Base-by-base conservation (phyloP, 2,113 vertebrate genomes). In the Andinoacara biseriatus region DNA sequence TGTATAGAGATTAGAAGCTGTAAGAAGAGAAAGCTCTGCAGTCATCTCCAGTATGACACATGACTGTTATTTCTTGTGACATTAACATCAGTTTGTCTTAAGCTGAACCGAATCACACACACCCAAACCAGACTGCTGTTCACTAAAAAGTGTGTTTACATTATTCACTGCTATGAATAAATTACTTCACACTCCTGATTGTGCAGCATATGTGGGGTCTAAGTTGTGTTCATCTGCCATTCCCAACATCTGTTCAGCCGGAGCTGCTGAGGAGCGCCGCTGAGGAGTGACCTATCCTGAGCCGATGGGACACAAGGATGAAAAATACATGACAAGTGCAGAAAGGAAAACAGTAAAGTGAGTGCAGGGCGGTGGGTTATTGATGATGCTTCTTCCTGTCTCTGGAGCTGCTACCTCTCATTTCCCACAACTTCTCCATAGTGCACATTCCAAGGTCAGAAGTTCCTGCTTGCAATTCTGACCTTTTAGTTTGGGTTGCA, bases 131-230 rank as follows among this genome's bases (percentile, higher is more conserved):
- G 78, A 29, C 3, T 10, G 43, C 20, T 3, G 31, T 82, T 79
- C 58, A 4, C 88, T 65, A 24, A 87, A 78, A 80, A 82, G 40
- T 54, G 74, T 79, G 57, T 86, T 82, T 94, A 75, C 92, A 93
- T 92, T 93, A 93, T 92, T 94, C 84, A 92, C 82, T 3, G 69
- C 67, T 62, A 88, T 93, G 81, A 94, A 92, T 89, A 93, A 92
- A 87, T 88, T 81, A 92, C 82, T 79, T 61, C 65, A 3, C 31
- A 7, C 75, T 81, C 83, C 79, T 84, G 84, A 88, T 78, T 78
- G 87, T 26, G 84, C 84, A 91, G 83, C 92, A 94, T 91, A 92
- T 94, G 91, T 83, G 89, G 74, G 69, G 62, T 38, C 88, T 89
- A 90, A 89, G 79, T 87, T 84, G 83, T 54, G 85, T 88, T 90